Base-by-base conservation (phyloP, 1,140 invertebrate species). In the Steinernema khuongi region DNA sequence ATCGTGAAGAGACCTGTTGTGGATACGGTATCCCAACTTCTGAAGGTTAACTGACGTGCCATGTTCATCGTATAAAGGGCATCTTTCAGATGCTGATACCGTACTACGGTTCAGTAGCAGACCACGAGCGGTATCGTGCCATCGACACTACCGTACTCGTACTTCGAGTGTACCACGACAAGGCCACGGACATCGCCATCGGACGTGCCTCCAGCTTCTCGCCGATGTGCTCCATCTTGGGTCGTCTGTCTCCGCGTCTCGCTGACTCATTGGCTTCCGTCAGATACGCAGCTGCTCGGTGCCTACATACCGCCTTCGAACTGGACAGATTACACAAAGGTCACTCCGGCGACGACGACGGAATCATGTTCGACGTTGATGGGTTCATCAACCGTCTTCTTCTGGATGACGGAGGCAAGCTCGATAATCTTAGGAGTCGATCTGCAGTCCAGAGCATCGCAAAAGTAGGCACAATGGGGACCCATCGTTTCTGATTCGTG, bases 171-270 rank as follows among this genome's bases (percentile, higher is more conserved):
- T 84, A 84, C 60, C 75, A 72, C 1, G 75, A 85, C 50, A 74
- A 83, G 68, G 78, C 80, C 19, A 67, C 68, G 17, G 83, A 84
- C 69, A 77, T 77, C 33, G 73, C 72, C 19, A 69, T 85, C 32
- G 81, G 82, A 73, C 75, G 75, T 31, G 83, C 83, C 14, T 77
- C 81, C 17, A 82, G 85, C 26, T 84, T 84, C 68, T n/a, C 36
- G n/a, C 84, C 84, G 30, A 71, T 84, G 14, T 74, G 73, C 50
- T 78, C 70, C n/a, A 36, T 84, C 14, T 68, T 84, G 22, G 84
- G 75, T 30, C 77, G 84, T 26, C 71, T 84, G 18, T 71, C 79
- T 26, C 83, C 83, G 26, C 77, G 83, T n/a, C 70, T 84, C n/a
- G 74, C 74, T n/a, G 83, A 84, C 74, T 85, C 84, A n/a, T 60